A percentile compares a stretch with the other conserved stretches of the same genome.
These are phyloP conservation scores for Glaucidium brasilianum DNA, from an alignment of 2,113 vertebrate genomes.

Conservation along the genomic window DNA sequence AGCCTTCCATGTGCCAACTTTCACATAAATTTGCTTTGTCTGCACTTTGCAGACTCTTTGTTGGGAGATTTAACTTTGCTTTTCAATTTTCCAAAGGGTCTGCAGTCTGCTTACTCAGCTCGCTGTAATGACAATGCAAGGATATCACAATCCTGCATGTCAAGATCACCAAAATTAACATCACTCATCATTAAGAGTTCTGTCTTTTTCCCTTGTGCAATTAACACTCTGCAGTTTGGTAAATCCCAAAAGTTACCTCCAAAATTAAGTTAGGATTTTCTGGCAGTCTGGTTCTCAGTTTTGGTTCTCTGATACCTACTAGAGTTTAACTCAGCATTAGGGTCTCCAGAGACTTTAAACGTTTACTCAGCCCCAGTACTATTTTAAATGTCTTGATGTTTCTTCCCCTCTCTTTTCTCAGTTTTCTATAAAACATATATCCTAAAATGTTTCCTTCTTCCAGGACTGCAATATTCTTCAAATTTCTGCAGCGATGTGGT, in stretches of 20 bases:
- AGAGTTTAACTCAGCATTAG: neutral
- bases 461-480: neutral
- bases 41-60: neutral
- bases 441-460: neutral
- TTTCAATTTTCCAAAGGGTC: neutral
- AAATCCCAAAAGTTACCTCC: neutral
- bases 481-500: neutral
- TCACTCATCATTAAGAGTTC: neutral
- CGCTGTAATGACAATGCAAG: neutral
- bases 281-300: neutral
- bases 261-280: neutral
- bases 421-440: neutral
- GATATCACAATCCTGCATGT: neutral
- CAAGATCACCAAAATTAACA: neutral
- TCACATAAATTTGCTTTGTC: neutral
- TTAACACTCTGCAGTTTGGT: neutral
- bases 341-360: neutral
- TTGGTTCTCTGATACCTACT: neutral
- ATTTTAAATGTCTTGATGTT: neutral
- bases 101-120: neutral
- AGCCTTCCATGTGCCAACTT: neutral
- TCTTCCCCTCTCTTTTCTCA: neutral
- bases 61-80: neutral
- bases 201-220: neutral
- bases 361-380: neutral